Base-by-base conservation (phyloP, 2,113 vertebrate species). In the Scartelaos histophorus region DNA sequence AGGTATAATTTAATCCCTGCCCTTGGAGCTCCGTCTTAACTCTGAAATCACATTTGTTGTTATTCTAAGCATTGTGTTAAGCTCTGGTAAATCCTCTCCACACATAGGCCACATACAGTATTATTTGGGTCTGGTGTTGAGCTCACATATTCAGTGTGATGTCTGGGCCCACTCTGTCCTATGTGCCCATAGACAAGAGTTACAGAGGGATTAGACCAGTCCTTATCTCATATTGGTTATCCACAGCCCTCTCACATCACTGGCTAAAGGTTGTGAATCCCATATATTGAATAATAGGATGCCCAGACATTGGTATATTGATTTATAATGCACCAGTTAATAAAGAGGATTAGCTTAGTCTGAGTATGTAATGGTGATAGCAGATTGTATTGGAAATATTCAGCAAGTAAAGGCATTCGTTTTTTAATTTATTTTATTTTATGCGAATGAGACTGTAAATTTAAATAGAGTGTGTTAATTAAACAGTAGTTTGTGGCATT, bases 201-300 rank as follows among this genome's bases (percentile, higher is more conserved):
- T 47, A 76, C 73, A 75, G 13, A 46, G n/a, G 77, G 82, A 87
- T 87, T 82, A 81, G 3, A 0, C 1, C 35, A 73, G 66, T 62
- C 54, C 68, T 71, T 69, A 78, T 85, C 67, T 79, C 15, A 62
- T 73, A 69, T 68, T 56, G 58, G 65, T 75, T 67, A 78, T 71
- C 70, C 66, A 67, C 65, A 69, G 70, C 78, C 54, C 61, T 83
- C 38, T 80, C 72, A 74, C 78, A 74, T 21, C 53, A 11, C 22
- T 13, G 45, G 51, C 17, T 73, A 69, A 83, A 79, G 81, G 81
- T 71, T 62, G 64, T 62, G 58, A 51, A 57, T 79, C 43, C 35
- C 16, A 56, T 58, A 19, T 54, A 66, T 34, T 73, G 29, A 67
- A 77, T 82, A 43, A 70, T 54, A 38, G 43, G 67, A 70, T 64